Evolutionary conservation across 1,140 invertebrate species (phyloP).

Genomic region (Nixonia krombeini): DNA sequence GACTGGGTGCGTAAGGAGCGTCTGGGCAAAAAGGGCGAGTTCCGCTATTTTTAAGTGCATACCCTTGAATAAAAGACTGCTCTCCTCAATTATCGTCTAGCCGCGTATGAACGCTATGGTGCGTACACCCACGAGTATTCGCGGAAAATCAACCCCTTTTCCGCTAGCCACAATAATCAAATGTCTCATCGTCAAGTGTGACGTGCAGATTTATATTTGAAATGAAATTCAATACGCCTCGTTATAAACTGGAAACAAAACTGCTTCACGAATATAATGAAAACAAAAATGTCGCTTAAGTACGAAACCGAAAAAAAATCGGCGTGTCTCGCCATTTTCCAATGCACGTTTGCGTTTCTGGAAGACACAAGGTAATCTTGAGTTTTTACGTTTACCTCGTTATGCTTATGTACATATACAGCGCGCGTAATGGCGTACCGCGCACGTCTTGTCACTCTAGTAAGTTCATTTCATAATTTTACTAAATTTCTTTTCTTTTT

Average conservation of each 20-base stretch:
- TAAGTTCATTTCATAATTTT: neutral
- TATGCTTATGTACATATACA: slow-evolving; percentile 26
- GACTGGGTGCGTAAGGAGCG: slow-evolving; percentile 90
- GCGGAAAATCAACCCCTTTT: neutral
- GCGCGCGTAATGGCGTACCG: neutral
- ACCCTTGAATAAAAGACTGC: slow-evolving; percentile 4
- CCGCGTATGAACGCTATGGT: neutral
- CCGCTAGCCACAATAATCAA: neutral
- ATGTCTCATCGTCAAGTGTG: neutral
- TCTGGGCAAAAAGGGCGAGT: slow-evolving; percentile 95
- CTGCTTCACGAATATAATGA: neutral
- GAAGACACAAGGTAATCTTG: neutral
- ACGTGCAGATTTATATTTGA: too few species aligned
- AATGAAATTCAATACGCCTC: too few species aligned
- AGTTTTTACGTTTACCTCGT: slow-evolving; percentile 15
- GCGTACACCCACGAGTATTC: neutral
- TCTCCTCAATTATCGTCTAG: slow-evolving; percentile 7
- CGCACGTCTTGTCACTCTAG: slow-evolving; percentile 5
- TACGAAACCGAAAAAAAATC: slow-evolving; percentile 1
- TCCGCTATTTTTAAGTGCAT: slow-evolving; percentile 88
- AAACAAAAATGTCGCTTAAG: neutral
- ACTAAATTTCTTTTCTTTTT: neutral
- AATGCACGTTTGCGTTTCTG: neutral
- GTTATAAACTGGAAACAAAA: too few species aligned
- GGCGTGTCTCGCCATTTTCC: neutral